Conservation (phyloP, 2,888 invertebrate species). For the Pseudanteris insignis region DNA sequence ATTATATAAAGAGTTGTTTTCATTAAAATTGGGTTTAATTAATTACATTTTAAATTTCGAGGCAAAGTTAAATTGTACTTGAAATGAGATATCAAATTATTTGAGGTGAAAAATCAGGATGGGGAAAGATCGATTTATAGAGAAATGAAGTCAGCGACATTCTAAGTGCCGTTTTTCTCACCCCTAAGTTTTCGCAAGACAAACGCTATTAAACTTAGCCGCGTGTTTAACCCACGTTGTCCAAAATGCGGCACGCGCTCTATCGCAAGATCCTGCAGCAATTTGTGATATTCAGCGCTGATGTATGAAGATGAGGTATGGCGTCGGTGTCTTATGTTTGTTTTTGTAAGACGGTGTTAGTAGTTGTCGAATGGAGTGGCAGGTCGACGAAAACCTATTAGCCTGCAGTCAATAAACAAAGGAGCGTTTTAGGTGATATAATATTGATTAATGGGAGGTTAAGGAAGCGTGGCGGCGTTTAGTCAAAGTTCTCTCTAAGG, state of each 20-base stretch:
- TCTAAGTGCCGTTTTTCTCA: too few species aligned
- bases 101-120: too few species aligned
- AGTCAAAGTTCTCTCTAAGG: constrained; percentile 66
- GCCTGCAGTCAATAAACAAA: constrained; percentile 66
- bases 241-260: constrained; percentile 2
- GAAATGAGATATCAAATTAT: too few species aligned
- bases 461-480: constrained; percentile 67
- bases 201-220: constrained; percentile 3
- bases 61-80: too few species aligned
- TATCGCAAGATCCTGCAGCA: constrained; percentile 14
- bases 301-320: constrained; percentile 36
- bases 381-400: constrained; percentile 64
- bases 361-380: constrained; percentile 48
- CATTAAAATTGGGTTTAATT: too few species aligned
- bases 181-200: too few species aligned
- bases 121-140: too few species aligned
- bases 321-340: constrained; percentile 30
- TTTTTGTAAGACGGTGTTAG: constrained; percentile 41
- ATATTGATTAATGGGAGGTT: constrained; percentile 67
- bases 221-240: constrained; percentile 4
- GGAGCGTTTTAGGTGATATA: constrained; percentile 66
- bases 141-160: too few species aligned
- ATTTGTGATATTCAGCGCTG: constrained; percentile 30
- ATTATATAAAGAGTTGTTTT: too few species aligned
- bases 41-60: too few species aligned